phyloP scores from a whole-genome alignment of 2,888 invertebrate genomes.

The Caenorhabditis sp. region DNA sequence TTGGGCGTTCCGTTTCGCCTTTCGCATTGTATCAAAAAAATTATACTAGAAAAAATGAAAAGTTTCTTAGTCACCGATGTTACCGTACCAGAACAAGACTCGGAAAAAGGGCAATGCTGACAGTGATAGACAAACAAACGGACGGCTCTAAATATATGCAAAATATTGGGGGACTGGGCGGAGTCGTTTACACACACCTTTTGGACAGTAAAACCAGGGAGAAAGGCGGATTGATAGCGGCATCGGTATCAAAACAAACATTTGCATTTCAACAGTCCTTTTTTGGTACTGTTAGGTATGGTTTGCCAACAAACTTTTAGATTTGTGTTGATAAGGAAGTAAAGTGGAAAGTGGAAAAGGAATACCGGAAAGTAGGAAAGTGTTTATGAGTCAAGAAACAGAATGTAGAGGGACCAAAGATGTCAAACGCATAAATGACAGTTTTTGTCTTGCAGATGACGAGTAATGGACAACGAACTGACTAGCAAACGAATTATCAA shows the following conservation, averaged over 20 bases:
- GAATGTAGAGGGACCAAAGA: background rate
- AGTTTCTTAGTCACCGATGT: slow-evolving; percentile 4
- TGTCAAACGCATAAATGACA: background rate
- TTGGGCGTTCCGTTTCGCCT: slow-evolving; percentile 6
- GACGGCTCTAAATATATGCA: slow-evolving; percentile 55
- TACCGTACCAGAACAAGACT: slow-evolving; percentile 23
- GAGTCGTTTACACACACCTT: slow-evolving; percentile 53
- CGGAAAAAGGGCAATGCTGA: slow-evolving; percentile 13
- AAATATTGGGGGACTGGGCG: slow-evolving; percentile 38
- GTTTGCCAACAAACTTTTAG: slow-evolving; percentile 27
- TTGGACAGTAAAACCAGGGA: slow-evolving; percentile 50
- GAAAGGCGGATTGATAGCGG: slow-evolving; percentile 50
- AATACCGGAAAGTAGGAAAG: background rate
- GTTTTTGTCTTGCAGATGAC: background rate
- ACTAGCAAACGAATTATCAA: too few relatives aligned
- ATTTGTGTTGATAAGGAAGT: background rate
- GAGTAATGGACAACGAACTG: background rate
- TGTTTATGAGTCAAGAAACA: slow-evolving; percentile 30
- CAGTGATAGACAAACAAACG: slow-evolving; percentile 48
- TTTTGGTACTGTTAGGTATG: slow-evolving; percentile 20
- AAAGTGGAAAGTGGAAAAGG: slow-evolving; percentile 19
- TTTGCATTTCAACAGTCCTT: slow-evolving; percentile 53
- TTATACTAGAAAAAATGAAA: slow-evolving; percentile 11
- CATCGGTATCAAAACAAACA: slow-evolving; percentile 66
- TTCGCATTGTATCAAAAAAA: background rate